Evolutionary conservation across 2,797 vertebrate genomes (phyloP), one percentile per base, ranked within the genome.

Genomic region (Toxotes lorentzi): DNA sequence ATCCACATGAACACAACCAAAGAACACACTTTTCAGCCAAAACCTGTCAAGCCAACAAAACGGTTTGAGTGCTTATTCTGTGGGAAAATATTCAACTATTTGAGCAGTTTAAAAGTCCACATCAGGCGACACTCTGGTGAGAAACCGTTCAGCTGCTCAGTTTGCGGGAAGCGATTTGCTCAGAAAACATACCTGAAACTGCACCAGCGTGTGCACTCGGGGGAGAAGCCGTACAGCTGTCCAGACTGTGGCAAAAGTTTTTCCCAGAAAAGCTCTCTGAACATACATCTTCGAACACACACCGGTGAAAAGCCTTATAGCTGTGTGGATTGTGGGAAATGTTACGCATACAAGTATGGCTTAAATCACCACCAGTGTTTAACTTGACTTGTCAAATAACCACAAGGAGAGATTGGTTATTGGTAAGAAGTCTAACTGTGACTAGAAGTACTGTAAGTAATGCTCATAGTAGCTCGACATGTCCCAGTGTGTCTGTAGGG

Each of bases 361-460:
- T 93, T 96, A 68, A 95, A 95, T 82, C 94, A 95, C 70, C 95
- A 96, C 70, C 95, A 95, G 89, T 95, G 95, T 90, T 93, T 92
- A 65, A 85, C 73, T 30, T 93, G 83, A 90, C 48, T 21, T 0
- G 51, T 77, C 59, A 78, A 77, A 73, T 45, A 24, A 19, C 35
- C 53, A 35, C 9, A 2, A 16, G 19, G 35, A 32, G 48, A 71
- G 3, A 9, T 8, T 35, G n/a, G 13, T 62, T 9, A 24, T 11
- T 23, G 16, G 10, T 23, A 13, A 41, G 17, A 60, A 8, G 17
- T 54, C 23, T 24, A 21, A 16, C 56, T 75, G 32, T 7, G n/a
- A 59, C 78, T 62, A 48, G 65, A 83, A 72, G 51, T 67, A 57
- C 59, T 47, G 59, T 51, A 9, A 32, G 24, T 38, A 1, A 47